Evolutionary conservation across 2,113 vertebrate species (phyloP).

Genomic region (Menura novaehollandiae): DNA sequence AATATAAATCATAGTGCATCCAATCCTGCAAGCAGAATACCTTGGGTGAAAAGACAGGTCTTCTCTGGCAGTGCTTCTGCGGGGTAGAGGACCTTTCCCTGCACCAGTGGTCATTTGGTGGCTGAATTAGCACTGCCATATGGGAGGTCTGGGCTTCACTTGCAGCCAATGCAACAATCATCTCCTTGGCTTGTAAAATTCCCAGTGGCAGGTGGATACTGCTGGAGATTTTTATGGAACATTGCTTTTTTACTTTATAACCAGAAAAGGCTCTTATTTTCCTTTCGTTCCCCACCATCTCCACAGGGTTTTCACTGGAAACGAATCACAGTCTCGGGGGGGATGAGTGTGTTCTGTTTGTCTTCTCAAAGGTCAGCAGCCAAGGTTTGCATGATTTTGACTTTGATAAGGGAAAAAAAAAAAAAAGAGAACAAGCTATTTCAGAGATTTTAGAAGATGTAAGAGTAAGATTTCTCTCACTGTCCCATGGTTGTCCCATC

Average conservation of each 20-base stretch:
- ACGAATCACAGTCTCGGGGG: background rate
- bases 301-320: background rate
- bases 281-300: background rate
- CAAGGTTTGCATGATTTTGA: background rate
- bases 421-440: fast-evolving
- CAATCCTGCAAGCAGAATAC: background rate
- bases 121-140: background rate
- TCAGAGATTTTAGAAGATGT: background rate
- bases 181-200: background rate
- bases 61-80: background rate
- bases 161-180: background rate
- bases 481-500: background rate
- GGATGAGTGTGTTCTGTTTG: background rate
- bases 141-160: background rate
- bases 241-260: background rate
- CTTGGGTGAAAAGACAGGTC: background rate
- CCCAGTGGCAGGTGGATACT: background rate
- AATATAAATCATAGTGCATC: background rate
- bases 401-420: background rate
- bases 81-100: background rate
- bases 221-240: background rate
- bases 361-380: background rate
- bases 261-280: background rate
- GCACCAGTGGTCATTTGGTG: background rate
- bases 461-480: background rate